Conservation (phyloP, 1,140 invertebrate genomes). For the Cylas formicarius region DNA sequence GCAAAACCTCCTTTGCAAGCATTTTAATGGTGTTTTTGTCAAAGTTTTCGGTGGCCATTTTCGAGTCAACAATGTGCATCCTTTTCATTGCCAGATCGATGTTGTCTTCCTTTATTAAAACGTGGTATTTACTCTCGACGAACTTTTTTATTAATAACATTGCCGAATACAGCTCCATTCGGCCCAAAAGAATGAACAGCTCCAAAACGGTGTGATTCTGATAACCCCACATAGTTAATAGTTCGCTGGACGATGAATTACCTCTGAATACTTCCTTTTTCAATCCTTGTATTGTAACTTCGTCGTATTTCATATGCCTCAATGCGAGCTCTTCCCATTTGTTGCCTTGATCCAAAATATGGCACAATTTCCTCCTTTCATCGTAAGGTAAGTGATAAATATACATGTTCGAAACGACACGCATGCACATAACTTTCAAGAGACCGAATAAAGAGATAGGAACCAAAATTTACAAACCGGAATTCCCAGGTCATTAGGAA, state of each 20-base stretch:
- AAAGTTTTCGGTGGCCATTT: conserved; percentile 28
- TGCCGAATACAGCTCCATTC: conserved; percentile 66
- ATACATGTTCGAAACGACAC: too few relatives aligned
- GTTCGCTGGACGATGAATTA: conserved; percentile 63
- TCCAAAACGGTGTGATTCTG: conserved; percentile 72
- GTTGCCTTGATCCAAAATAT: conserved; percentile 68
- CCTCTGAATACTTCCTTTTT: conserved; percentile 39
- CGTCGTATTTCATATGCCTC: conserved; percentile 47
- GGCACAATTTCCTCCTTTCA: conserved; percentile 60
- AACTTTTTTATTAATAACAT: conserved; percentile 59
- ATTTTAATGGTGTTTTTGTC: conserved; percentile 26
- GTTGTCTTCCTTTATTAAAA: conserved; percentile 47
- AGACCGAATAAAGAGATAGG: too few relatives aligned
- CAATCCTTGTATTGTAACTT: conserved; percentile 48
- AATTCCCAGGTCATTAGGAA: too few relatives aligned
- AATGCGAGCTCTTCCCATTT: conserved; percentile 69
- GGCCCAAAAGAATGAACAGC: conserved; percentile 58
- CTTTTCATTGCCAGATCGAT: conserved; percentile 32
- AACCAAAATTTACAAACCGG: too few relatives aligned
- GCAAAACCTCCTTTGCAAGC: conserved; percentile 23
- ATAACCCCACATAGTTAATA: conserved; percentile 70
- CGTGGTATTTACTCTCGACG: conserved; percentile 53
- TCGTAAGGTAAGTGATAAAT: conserved; percentile 67
- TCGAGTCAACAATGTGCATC: conserved; percentile 14
- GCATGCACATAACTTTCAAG: too few relatives aligned